Evolutionary conservation across 1,140 invertebrate species (phyloP).

Genomic region (Zaprionus capensis): DNA sequence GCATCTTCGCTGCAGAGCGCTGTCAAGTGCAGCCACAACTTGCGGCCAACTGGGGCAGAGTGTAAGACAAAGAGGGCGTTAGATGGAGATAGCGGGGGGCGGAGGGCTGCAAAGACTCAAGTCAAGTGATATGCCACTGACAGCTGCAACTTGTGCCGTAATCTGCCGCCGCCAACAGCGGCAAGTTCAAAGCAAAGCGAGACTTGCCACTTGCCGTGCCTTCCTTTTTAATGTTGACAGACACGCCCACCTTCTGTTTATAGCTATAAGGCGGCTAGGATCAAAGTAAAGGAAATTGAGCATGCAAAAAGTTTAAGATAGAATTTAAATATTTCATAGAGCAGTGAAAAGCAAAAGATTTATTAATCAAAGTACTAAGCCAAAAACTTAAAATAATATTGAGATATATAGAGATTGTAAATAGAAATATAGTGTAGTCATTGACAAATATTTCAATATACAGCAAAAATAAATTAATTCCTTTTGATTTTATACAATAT

Average conservation of each 20-base stretch:
- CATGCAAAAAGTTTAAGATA: background rate
- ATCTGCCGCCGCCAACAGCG: slow-evolving; percentile 10
- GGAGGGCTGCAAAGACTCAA: background rate
- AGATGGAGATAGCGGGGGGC: background rate
- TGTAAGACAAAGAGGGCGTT: background rate
- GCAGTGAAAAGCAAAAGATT: background rate
- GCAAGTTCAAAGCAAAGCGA: slow-evolving; percentile 28
- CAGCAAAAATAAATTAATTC: too few species aligned
- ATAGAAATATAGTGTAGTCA: too few species aligned
- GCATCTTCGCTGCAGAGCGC: slow-evolving; percentile 8
- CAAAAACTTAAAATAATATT: too few species aligned
- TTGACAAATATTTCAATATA: too few species aligned
- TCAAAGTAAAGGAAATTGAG: background rate
- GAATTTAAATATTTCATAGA: background rate
- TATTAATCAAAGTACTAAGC: too few species aligned
- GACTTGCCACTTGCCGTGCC: background rate
- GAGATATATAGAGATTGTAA: too few species aligned
- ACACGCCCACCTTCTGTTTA: slow-evolving; percentile 2
- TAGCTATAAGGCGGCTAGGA: background rate
- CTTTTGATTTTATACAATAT: too few species aligned
- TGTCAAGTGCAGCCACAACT: slow-evolving; percentile 42
- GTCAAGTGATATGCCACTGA: slow-evolving; percentile 5
- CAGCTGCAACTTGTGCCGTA: slow-evolving; percentile 21
- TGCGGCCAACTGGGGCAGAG: slow-evolving; percentile 7
- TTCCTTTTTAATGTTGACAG: background rate